These are phyloP conservation scores for Anoplopoma fimbria DNA, from an alignment of 2,113 vertebrate species.

Conservation along the genomic window DNA sequence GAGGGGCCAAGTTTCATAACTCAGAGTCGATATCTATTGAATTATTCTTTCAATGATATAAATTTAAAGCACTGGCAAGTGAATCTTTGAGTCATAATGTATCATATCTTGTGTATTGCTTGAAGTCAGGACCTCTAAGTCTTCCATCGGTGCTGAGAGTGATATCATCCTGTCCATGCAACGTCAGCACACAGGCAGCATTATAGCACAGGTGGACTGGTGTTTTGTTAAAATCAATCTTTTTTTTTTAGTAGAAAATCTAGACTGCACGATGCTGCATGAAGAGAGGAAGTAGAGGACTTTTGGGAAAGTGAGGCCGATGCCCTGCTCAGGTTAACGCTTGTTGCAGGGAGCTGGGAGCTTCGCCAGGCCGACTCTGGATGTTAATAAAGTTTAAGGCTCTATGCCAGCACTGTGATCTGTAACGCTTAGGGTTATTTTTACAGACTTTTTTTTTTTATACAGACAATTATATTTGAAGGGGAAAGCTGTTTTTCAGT, in stretches of 20 bases:
- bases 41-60: slow-evolving; percentile 29
- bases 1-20: slow-evolving; percentile 40
- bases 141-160: neutral
- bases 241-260: slow-evolving; percentile 19
- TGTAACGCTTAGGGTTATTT: slow-evolving; percentile 79
- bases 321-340: slow-evolving; percentile 58
- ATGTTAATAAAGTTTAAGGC: slow-evolving; percentile 80
- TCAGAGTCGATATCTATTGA: slow-evolving; percentile 27
- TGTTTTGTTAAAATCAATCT: slow-evolving; percentile 35
- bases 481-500: slow-evolving; percentile 64
- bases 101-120: slow-evolving; percentile 3
- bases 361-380: slow-evolving; percentile 65
- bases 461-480: slow-evolving; percentile 78
- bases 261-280: slow-evolving; percentile 10
- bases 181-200: slow-evolving; percentile 3
- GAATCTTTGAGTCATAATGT: slow-evolving; percentile 20
- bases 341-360: slow-evolving; percentile 61
- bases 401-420: slow-evolving; percentile 75
- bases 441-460: slow-evolving; percentile 73
- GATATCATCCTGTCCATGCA: slow-evolving; percentile 30
- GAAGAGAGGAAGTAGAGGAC: slow-evolving; percentile 59
- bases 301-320: slow-evolving; percentile 51
- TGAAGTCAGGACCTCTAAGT: slow-evolving; percentile 6
- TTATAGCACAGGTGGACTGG: slow-evolving; percentile 29
- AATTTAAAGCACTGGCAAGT: slow-evolving; percentile 29